phyloP scores from a whole-genome alignment of 2,797 vertebrate genomes.

The Pseudotriccus pelzelni region DNA sequence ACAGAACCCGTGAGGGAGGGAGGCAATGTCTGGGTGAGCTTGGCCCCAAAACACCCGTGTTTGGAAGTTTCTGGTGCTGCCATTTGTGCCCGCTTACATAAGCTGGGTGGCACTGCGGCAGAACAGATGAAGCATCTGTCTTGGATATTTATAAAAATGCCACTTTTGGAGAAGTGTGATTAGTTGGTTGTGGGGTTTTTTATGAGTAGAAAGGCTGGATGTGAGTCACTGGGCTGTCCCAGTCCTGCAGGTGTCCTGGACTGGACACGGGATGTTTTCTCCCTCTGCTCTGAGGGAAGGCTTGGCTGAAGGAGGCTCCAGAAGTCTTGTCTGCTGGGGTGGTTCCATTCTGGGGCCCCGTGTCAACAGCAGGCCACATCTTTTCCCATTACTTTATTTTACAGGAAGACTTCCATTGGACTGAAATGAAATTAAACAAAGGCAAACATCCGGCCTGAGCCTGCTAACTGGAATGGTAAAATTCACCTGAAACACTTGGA shows the following conservation, averaged over 20 bases:
- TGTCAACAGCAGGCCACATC: background rate
- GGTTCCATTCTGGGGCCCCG: background rate
- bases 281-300: background rate
- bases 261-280: fast-evolving
- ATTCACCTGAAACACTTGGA: background rate
- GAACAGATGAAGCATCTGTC: slow-evolving; percentile 24
- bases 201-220: background rate
- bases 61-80: background rate
- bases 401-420: background rate
- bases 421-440: background rate
- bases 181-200: background rate
- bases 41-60: background rate
- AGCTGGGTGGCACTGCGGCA: background rate
- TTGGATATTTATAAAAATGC: slow-evolving; percentile 27
- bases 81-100: background rate
- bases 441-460: background rate
- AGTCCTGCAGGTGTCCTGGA: background rate
- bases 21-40: background rate
- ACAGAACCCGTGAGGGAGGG: background rate
- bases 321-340: background rate
- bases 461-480: background rate
- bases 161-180: background rate
- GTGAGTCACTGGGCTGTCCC: slow-evolving; percentile 10
- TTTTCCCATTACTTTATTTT: background rate
- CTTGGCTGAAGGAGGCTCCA: background rate